Conservation (phyloP, 1,140 invertebrate species). For the Oryzaephilus surinamensis region DNA sequence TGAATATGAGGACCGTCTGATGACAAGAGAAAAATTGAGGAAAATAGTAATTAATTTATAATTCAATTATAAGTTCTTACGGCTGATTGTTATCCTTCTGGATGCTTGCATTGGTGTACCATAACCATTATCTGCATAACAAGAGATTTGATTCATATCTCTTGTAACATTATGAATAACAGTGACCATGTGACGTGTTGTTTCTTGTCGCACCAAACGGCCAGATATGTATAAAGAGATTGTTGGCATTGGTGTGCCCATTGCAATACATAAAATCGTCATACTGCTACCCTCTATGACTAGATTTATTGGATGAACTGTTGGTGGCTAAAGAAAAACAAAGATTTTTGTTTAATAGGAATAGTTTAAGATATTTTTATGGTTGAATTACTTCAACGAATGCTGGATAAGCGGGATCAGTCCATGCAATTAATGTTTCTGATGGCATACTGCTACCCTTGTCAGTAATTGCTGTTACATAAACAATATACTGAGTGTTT, state of each 20-base stretch:
- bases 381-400: conserved; percentile 59
- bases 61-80: conserved; percentile 44
- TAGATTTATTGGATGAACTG: conserved; percentile 69
- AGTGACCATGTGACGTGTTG: conserved; percentile 68
- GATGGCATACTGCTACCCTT: conserved; percentile 59
- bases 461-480: conserved; percentile 55
- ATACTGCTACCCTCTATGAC: conserved; percentile 72
- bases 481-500: conserved; percentile 68
- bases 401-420: conserved; percentile 72
- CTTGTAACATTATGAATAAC: conserved; percentile 68
- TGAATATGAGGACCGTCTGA: conserved; percentile 63
- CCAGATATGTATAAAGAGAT: conserved; percentile 70
- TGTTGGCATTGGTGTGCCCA: conserved; percentile 69
- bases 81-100: conserved; percentile 62
- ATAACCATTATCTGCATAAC: conserved; percentile 76
- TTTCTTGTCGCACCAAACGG: conserved; percentile 60
- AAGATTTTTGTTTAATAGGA: not conserved
- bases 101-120: conserved; percentile 73
- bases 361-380: conserved; percentile 4
- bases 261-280: conserved; percentile 72
- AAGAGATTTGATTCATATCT: conserved; percentile 73
- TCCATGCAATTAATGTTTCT: conserved; percentile 73
- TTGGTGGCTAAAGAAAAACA: conserved; percentile 53
- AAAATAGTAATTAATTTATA: too few relatives aligned
- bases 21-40: conserved; percentile 10